A percentile compares a stretch with the other conserved stretches of the same genome.
phyloP scores from a whole-genome alignment of 2,888 invertebrate species.

The Noctua janthina region DNA sequence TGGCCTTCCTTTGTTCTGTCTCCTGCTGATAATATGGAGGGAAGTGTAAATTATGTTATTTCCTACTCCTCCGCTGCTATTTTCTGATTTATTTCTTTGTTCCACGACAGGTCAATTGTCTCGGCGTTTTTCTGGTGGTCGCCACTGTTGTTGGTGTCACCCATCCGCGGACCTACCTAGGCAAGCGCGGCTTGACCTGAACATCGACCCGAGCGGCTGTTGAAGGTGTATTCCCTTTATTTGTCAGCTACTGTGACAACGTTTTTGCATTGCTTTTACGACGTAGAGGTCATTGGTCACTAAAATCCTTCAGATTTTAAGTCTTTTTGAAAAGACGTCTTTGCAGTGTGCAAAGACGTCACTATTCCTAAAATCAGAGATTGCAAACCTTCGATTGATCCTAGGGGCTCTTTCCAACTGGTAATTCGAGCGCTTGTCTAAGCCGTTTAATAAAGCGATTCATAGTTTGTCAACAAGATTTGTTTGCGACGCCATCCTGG shows the following conservation, averaged over 20 bases:
- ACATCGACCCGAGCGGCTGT: too few species aligned
- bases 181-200: too few species aligned
- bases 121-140: too few species aligned
- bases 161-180: neutral
- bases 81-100: too few species aligned
- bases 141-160: neutral
- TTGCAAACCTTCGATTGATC: neutral
- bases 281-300: too few species aligned
- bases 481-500: constrained; percentile 28
- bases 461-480: constrained; percentile 60
- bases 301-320: neutral
- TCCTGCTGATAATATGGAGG: too few species aligned
- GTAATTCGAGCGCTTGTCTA: constrained; percentile 54
- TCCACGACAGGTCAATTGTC: too few species aligned
- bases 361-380: neutral
- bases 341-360: neutral
- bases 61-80: too few species aligned
- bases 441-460: constrained; percentile 57
- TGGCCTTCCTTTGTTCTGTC: too few species aligned
- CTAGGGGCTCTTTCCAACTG: constrained; percentile 1
- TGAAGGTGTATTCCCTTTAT: neutral
- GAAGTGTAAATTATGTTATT: too few species aligned
- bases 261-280: neutral
- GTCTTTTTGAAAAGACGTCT: neutral
- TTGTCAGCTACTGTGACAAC: neutral